Base-by-base conservation (phyloP, 92 coral and sea anemone genomes). In the Galaxea fascicularis region DNA sequence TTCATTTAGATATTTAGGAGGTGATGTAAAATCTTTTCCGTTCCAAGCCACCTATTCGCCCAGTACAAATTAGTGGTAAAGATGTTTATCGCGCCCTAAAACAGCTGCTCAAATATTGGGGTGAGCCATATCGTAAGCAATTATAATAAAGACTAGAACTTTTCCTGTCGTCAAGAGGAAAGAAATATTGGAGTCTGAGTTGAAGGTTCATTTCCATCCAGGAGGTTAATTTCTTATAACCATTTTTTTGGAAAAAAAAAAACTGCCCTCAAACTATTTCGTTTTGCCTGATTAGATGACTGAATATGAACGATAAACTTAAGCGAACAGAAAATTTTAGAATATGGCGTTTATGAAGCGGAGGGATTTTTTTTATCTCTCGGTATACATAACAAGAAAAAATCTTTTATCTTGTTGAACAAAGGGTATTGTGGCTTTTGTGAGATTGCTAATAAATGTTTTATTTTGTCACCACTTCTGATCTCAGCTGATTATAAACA, bases 31-130 rank as follows among this genome's bases (percentile, higher is more conserved):
- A 35, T 2, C 41, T 35, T 35, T 35, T 35, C 30, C 30, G 16
- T 63, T 63, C 29, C 16, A 21, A 7, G 68, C 17, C 31, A 63
- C 39, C 4, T 35, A 63, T 24, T 24, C 7, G 67, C 18, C 8
- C 13, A 22, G 44, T n/a, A 1, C 24, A 7, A 44, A 70, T 39
- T 21, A 39, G 54, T 12, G 26, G 16, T 24, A 26, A 41, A 15
- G 29, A 70, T 39, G 10, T 10, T 70, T 20, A 70, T 70, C 53
- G 18, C 41, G 21, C 22, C 26, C 41, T 35, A 39, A 39, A 46
- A 27, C 76, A 71, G 24, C 76, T 71, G 76, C 8, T 46, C 56
- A 63, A 63, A 63, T 63, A 63, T 22, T 21, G 31, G 57, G 39
- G 25, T 46, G 31, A 71, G 57, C 7, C 0, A 66, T 49, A 14